phyloP scores from a whole-genome alignment of 1,140 invertebrate genomes.

The Pinna nobilis region DNA sequence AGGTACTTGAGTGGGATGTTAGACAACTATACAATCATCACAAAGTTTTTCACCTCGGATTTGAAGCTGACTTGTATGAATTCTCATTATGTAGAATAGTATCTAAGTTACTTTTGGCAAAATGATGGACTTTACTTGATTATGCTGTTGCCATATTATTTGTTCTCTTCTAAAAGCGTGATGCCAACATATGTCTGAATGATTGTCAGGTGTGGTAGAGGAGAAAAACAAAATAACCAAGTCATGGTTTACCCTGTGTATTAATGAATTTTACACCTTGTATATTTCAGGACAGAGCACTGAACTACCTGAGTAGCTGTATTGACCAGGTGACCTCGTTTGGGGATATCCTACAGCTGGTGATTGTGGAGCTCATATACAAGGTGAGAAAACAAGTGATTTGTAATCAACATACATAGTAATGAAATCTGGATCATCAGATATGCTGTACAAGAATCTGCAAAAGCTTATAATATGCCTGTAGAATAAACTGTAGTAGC shows the following conservation, averaged over 20 bases:
- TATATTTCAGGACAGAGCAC: slow-evolving; percentile 85
- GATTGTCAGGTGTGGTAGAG: slow-evolving; percentile 9
- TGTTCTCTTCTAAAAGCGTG: not conserved
- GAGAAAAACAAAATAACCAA: not conserved
- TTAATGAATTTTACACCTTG: not conserved
- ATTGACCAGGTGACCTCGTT: slow-evolving; percentile 92
- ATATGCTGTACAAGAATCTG: too few relatives aligned
- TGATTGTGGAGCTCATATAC: slow-evolving; percentile 99
- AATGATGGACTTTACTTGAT: too few relatives aligned
- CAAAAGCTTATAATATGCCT: too few relatives aligned
- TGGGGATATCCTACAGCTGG: slow-evolving; percentile 97
- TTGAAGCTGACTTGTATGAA: too few relatives aligned
- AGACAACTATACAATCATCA: too few relatives aligned
- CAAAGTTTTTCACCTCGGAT: too few relatives aligned
- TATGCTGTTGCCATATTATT: too few relatives aligned
- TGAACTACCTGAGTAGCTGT: slow-evolving; percentile 94
- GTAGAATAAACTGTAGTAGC: too few relatives aligned
- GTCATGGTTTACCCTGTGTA: not conserved
- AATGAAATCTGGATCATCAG: too few relatives aligned
- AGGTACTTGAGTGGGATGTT: too few relatives aligned
- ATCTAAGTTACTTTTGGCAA: too few relatives aligned
- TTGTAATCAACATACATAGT: not conserved
- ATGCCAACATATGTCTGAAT: not conserved
- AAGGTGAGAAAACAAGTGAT: slow-evolving; percentile 84
- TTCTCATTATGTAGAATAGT: too few relatives aligned